These are phyloP conservation scores for Noctua comes DNA, from an alignment of 2,888 invertebrate species.

Conservation along the genomic window DNA sequence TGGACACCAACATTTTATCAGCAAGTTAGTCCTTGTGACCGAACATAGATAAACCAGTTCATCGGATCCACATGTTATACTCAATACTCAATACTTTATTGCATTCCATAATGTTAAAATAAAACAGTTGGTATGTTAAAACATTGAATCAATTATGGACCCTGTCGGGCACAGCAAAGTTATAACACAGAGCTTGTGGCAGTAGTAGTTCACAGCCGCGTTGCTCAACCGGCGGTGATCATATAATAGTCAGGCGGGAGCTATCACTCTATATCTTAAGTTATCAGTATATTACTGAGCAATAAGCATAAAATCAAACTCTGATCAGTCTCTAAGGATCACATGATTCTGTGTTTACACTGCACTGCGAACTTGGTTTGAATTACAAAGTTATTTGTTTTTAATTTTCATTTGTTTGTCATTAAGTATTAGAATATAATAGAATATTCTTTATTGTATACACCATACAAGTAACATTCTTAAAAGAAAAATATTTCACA, in stretches of 20 bases:
- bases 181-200: not conserved
- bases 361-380: not conserved
- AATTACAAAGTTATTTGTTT: conserved; percentile 1
- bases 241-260: not conserved
- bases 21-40: no score
- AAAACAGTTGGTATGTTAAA: no score
- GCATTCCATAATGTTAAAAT: no score
- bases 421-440: no score
- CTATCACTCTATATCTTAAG: not conserved
- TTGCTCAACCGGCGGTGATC: not conserved
- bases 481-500: no score
- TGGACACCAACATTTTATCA: not conserved
- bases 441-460: no score
- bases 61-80: not conserved
- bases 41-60: not conserved
- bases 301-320: conserved; percentile 3
- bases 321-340: not conserved
- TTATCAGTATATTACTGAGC: not conserved
- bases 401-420: not conserved
- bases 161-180: no score
- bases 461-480: no score
- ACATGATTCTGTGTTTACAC: not conserved
- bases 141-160: no score
- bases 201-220: not conserved
- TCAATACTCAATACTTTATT: no score